phyloP scores from a whole-genome alignment of 2,797 vertebrate genomes.

The Betta splendens region DNA sequence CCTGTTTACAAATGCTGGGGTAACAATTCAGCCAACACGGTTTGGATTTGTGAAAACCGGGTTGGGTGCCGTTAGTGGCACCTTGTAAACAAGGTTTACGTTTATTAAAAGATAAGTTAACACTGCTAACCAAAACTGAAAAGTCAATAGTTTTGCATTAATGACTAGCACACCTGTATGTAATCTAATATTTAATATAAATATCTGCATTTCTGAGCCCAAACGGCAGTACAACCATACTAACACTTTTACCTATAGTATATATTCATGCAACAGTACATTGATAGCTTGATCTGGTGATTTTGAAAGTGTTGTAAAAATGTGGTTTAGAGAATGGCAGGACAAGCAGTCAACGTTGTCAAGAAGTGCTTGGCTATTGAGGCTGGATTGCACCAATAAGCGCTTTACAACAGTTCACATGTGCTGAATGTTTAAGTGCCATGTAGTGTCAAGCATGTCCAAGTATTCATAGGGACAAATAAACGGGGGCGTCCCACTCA shows the following conservation, averaged over 20 bases:
- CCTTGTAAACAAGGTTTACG: constrained; percentile 17
- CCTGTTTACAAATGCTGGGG: neutral
- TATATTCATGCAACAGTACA: constrained; percentile 53
- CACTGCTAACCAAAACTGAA: constrained; percentile 21
- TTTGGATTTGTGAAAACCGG: constrained; percentile 14
- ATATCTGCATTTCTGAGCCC: constrained; percentile 21
- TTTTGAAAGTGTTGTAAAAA: constrained; percentile 21
- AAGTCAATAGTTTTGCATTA: constrained; percentile 23
- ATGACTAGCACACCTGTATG: constrained; percentile 24
- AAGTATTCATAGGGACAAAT: constrained; percentile 72
- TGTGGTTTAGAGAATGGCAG: constrained; percentile 23
- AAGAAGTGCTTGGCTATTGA: constrained; percentile 3
- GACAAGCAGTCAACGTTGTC: constrained; percentile 16
- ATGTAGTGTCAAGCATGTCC: constrained; percentile 15
- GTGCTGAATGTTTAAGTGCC: constrained; percentile 17
- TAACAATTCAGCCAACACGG: constrained; percentile 4
- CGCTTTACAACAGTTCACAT: constrained; percentile 29
- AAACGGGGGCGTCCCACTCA: constrained; percentile 76
- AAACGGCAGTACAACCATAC: constrained; percentile 39
- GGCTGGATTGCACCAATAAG: constrained; percentile 13
- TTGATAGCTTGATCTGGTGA: constrained; percentile 20
- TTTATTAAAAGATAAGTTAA: constrained; percentile 29
- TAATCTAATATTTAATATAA: constrained; percentile 40
- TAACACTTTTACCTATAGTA: constrained; percentile 25
- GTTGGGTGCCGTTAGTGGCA: constrained; percentile 4